Conservation (phyloP, 2,113 vertebrate genomes). For the Macaca nemestrina region DNA sequence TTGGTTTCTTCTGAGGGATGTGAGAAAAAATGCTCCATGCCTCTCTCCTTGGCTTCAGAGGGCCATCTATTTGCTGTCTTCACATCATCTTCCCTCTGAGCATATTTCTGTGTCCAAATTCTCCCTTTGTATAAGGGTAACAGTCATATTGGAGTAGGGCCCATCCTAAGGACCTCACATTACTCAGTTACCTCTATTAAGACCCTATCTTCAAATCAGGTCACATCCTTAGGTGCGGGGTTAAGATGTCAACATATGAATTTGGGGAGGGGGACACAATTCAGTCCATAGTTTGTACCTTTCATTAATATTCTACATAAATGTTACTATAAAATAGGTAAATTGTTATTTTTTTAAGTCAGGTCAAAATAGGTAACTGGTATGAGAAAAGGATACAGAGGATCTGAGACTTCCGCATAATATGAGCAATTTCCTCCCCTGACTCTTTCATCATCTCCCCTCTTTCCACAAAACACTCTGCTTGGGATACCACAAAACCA, state of each 20-base stretch:
- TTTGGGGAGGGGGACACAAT: neutral
- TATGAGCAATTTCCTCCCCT: neutral
- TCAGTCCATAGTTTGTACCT: neutral
- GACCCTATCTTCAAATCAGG: neutral
- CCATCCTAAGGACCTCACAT: neutral
- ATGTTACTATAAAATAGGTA: neutral
- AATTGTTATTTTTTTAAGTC: neutral
- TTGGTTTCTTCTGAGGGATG: neutral
- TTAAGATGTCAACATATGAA: neutral
- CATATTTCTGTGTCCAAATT: neutral
- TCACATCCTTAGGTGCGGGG: neutral
- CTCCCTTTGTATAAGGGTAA: neutral
- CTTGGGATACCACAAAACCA: slow-evolving; percentile 62
- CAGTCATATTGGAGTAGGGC: neutral
- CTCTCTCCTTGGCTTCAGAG: neutral
- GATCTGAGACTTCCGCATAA: neutral
- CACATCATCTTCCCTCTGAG: neutral
- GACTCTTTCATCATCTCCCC: neutral
- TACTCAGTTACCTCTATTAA: neutral
- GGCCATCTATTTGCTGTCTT: neutral
- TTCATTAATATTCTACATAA: neutral
- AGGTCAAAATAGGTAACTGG: neutral
- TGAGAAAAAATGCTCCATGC: neutral
- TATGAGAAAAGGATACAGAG: neutral
- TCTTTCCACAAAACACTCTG: slow-evolving; percentile 39